Evolutionary conservation across 2,113 vertebrate genomes (phyloP).

Genomic region (Amblyopsis rosae): DNA sequence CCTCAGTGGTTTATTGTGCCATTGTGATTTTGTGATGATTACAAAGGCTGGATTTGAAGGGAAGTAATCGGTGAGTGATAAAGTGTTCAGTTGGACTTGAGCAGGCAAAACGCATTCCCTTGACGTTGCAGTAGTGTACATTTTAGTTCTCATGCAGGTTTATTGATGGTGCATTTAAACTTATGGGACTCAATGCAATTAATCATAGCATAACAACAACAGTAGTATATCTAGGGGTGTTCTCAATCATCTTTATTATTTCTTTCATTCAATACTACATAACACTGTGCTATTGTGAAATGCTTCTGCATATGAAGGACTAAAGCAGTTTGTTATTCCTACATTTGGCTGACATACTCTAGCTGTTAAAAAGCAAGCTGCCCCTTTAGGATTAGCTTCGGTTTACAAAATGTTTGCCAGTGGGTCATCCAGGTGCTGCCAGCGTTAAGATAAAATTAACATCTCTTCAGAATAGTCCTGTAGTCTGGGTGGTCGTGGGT

Average conservation of each 20-base stretch:
- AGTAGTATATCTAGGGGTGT: not conserved
- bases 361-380: not conserved
- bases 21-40: constrained; percentile 33
- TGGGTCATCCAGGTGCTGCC: too few species aligned
- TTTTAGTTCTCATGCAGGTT: not conserved
- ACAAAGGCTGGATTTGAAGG: constrained; percentile 18
- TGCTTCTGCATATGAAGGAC: not conserved
- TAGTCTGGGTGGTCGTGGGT: too few species aligned
- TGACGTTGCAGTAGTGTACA: not conserved
- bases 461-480: too few species aligned
- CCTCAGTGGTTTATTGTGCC: constrained; percentile 29
- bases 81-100: constrained; percentile 4
- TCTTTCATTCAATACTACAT: not conserved
- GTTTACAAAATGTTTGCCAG: too few species aligned
- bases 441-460: too few species aligned
- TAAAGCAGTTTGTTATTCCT: not conserved
- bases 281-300: constrained; percentile 1
- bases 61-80: constrained; percentile 22
- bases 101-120: not conserved
- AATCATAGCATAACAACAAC: constrained; percentile 11
- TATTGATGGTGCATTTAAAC: constrained; percentile 8
- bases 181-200: not conserved
- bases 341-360: too few species aligned
- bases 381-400: too few species aligned
- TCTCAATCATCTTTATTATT: constrained; percentile 9